A percentile compares a stretch with the other conserved stretches of the same genome.
Evolutionary conservation across 2,888 invertebrate species (phyloP).

Genomic region (Eucera pruinosa): DNA sequence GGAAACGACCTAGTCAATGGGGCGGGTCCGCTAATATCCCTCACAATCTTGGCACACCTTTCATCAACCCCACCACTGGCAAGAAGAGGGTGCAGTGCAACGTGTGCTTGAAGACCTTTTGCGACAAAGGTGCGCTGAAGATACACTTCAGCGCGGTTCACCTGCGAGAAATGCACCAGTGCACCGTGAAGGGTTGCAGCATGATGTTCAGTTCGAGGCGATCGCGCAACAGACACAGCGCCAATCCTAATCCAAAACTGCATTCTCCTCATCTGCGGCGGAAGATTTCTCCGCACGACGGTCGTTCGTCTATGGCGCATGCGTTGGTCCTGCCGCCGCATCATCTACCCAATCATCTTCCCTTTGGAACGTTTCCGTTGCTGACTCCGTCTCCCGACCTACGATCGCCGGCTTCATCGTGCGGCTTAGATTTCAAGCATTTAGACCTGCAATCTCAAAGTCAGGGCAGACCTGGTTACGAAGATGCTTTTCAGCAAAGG

Average conservation of each 20-base stretch:
- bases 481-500: slow-evolving; percentile 86
- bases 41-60: slow-evolving; percentile 93
- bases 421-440: slow-evolving; percentile 88
- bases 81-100: slow-evolving; percentile 99
- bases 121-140: slow-evolving; percentile 99
- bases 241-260: slow-evolving; percentile 98
- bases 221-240: slow-evolving; percentile 97
- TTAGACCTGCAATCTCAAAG: slow-evolving; percentile 86
- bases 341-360: slow-evolving; percentile 89
- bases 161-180: slow-evolving; percentile 99
- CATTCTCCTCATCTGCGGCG: slow-evolving; percentile 97
- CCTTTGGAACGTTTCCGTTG: slow-evolving; percentile 92
- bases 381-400: slow-evolving; percentile 89
- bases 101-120: slow-evolving; percentile 99
- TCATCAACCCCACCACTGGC: slow-evolving; percentile 96
- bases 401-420: slow-evolving; percentile 86
- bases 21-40: slow-evolving; percentile 90
- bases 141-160: slow-evolving; percentile 99
- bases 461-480: slow-evolving; percentile 80
- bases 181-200: slow-evolving; percentile 99
- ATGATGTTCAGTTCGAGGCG: slow-evolving; percentile 99
- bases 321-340: slow-evolving; percentile 91
- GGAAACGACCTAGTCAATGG: slow-evolving; percentile 88
- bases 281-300: slow-evolving; percentile 97
- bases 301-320: slow-evolving; percentile 94